A percentile compares a stretch with the other conserved stretches of the same genome.
These are phyloP conservation scores for Agriopis marginaria DNA, from an alignment of 2,888 invertebrate species.

Conservation along the genomic window DNA sequence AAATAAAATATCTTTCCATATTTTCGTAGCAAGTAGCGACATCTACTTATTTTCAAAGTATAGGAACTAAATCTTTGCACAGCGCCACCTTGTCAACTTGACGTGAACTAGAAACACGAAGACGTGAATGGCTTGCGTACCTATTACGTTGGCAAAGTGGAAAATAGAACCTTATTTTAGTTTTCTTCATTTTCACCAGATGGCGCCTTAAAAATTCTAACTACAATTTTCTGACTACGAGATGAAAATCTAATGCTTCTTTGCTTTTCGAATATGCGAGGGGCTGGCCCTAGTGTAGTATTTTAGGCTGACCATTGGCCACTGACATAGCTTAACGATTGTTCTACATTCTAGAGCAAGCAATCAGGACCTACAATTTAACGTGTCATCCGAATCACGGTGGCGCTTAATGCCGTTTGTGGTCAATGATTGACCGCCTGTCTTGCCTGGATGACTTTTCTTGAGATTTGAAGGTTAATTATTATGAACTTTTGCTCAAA, in stretches of 20 bases:
- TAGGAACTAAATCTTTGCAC: conserved; percentile 27
- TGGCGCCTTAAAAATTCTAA: conserved; percentile 12
- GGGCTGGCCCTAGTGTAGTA: too few species aligned
- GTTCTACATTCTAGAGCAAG: too few species aligned
- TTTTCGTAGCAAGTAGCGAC: conserved; percentile 31
- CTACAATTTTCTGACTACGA: background rate
- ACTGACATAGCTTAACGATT: too few species aligned
- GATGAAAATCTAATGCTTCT: too few species aligned
- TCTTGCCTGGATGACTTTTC: too few species aligned
- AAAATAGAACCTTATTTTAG: conserved; percentile 13
- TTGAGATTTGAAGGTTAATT: too few species aligned
- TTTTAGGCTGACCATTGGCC: too few species aligned
- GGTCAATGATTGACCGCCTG: too few species aligned
- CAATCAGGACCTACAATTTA: too few species aligned
- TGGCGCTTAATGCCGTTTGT: too few species aligned
- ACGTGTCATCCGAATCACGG: too few species aligned
- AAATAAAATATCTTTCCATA: background rate
- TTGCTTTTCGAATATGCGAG: too few species aligned
- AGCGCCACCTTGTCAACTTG: conserved; percentile 34
- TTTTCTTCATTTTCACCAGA: conserved; percentile 15
- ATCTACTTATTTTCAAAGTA: conserved; percentile 34
- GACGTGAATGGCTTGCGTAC: background rate
- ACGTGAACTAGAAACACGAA: conserved; percentile 19
- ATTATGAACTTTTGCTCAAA: background rate
- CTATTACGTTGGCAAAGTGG: background rate